Conservation (phyloP, 2,113 vertebrate species). For the Mustela lutreola region DNA sequence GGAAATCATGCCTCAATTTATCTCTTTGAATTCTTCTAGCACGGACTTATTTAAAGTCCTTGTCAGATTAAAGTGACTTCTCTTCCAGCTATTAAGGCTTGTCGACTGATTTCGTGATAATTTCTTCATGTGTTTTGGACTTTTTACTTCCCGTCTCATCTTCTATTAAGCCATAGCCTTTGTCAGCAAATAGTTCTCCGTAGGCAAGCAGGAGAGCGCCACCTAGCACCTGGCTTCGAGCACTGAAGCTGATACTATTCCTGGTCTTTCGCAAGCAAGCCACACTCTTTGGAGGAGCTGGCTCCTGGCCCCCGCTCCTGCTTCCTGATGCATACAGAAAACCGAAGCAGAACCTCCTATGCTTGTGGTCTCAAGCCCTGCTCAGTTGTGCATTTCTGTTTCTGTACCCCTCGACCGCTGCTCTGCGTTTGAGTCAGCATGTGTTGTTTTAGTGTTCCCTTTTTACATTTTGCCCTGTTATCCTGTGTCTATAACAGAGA, state of each 20-base stretch:
- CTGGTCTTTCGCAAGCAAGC: neutral
- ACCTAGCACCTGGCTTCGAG: neutral
- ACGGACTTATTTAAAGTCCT: neutral
- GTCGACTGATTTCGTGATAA: neutral
- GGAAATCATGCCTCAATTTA: neutral
- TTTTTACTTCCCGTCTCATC: neutral
- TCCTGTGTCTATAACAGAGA: neutral
- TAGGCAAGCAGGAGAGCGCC: neutral
- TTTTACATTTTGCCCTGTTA: slow-evolving; percentile 21
- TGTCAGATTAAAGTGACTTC: neutral
- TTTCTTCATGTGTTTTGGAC: neutral
- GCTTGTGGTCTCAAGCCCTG: neutral
- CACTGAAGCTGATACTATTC: neutral
- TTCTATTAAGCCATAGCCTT: neutral
- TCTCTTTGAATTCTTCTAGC: neutral
- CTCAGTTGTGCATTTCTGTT: neutral
- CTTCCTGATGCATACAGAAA: neutral
- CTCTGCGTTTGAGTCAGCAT: slow-evolving; percentile 3
- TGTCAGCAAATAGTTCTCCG: neutral
- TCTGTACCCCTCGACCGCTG: neutral
- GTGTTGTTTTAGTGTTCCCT: neutral
- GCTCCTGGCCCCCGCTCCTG: neutral
- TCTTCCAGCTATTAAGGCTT: slow-evolving; percentile 1
- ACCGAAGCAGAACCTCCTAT: neutral
- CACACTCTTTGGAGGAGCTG: neutral